phyloP scores from a whole-genome alignment of 2,888 invertebrate genomes.

The Cosmia pyralina region DNA sequence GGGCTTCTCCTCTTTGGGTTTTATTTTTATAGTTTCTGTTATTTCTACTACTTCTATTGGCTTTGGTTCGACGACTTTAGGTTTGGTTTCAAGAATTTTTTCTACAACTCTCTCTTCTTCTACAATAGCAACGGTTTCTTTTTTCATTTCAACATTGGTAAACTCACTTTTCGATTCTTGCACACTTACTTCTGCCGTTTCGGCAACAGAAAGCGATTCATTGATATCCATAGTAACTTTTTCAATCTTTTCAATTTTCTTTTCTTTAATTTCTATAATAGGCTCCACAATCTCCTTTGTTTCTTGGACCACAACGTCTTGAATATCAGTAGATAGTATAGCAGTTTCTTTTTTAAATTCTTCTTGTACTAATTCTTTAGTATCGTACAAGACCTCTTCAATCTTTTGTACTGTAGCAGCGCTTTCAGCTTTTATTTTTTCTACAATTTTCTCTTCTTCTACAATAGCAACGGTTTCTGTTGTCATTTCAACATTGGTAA shows the following conservation, averaged over 20 bases:
- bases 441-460: slow-evolving; percentile 31
- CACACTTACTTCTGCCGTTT: slow-evolving; percentile 47
- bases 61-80: slow-evolving; percentile 42
- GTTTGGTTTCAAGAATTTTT: slow-evolving; percentile 21
- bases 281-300: slow-evolving; percentile 61
- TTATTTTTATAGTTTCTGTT: slow-evolving; percentile 50
- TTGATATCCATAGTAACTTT: slow-evolving; percentile 62
- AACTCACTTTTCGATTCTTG: slow-evolving; percentile 57
- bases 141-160: slow-evolving; percentile 34
- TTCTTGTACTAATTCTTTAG: slow-evolving; percentile 60
- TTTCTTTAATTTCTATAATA: slow-evolving; percentile 58
- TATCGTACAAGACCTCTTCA: slow-evolving; percentile 55
- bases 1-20: slow-evolving; percentile 50
- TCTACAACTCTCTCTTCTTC: slow-evolving; percentile 35
- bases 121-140: slow-evolving; percentile 37
- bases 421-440: slow-evolving; percentile 6
- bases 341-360: slow-evolving; percentile 60
- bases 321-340: slow-evolving; percentile 40
- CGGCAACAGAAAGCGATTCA: slow-evolving; percentile 52
- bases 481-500: slow-evolving; percentile 37
- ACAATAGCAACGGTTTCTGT: slow-evolving; percentile 38
- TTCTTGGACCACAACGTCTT: slow-evolving; percentile 58
- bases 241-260: slow-evolving; percentile 64
- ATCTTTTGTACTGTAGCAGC: slow-evolving; percentile 46
- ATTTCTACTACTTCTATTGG: slow-evolving; percentile 52